Evolutionary conservation across 64 coral and sea anemone species (phyloP).

Genomic region (Platygyra sinensis): DNA sequence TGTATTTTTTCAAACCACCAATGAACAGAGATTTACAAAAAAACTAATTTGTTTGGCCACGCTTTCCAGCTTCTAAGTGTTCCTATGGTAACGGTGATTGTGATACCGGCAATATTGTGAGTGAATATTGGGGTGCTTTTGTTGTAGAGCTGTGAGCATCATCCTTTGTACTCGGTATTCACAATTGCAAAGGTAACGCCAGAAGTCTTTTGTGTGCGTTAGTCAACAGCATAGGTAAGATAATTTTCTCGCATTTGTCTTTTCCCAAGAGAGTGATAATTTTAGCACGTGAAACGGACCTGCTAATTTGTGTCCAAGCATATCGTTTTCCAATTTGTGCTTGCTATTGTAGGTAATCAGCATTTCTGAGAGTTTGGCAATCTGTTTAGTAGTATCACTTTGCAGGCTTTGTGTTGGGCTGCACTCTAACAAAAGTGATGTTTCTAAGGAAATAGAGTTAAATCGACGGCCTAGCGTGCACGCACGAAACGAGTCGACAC

Average conservation of each 20-base stretch:
- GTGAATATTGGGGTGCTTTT: background rate
- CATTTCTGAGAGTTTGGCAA: background rate
- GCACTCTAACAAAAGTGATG: background rate
- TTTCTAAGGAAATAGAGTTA: background rate
- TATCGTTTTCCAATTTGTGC: background rate
- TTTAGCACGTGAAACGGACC: background rate
- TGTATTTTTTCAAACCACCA: background rate
- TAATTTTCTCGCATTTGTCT: slow-evolving; percentile 9
- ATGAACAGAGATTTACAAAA: background rate
- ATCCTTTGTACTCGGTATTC: slow-evolving; percentile 21
- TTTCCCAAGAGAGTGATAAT: background rate
- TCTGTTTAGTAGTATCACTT: slow-evolving; percentile 8
- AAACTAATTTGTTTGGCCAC: background rate
- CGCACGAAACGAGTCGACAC: background rate
- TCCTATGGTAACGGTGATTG: slow-evolving; percentile 29
- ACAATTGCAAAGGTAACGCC: background rate
- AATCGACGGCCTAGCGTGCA: background rate
- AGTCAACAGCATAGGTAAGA: slow-evolving; percentile 3
- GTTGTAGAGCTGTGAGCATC: background rate
- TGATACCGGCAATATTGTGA: background rate
- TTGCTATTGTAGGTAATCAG: background rate
- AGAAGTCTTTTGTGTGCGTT: slow-evolving; percentile 20
- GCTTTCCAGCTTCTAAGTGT: background rate
- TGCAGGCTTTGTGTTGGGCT: background rate
- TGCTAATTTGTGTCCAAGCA: background rate